Evolutionary conservation across 2,113 vertebrate species (phyloP).

Genomic region (Chaenocephalus aceratus): DNA sequence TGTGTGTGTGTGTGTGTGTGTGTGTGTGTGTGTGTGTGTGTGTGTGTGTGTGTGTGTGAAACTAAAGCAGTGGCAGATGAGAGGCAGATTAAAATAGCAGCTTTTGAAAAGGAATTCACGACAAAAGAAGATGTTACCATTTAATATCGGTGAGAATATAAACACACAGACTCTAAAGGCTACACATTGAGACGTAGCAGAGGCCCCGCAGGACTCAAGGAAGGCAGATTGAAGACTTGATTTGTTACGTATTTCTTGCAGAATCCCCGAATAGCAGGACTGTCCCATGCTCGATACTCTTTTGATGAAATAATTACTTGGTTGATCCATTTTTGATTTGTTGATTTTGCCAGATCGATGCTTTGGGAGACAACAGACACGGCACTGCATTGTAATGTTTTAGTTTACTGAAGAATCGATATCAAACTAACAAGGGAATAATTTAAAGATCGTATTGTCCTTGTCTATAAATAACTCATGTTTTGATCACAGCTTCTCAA

Average conservation of each 20-base stretch:
- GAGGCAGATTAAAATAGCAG: too few species aligned
- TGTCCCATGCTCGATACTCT: conserved; percentile 42
- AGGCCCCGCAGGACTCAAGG: neutral
- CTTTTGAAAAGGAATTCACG: too few species aligned
- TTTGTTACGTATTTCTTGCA: conserved; percentile 32
- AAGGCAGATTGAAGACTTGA: conserved; percentile 12
- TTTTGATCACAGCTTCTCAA: neutral
- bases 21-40: too few species aligned
- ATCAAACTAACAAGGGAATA: neutral
- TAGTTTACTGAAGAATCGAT: neutral
- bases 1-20: too few species aligned
- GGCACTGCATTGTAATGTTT: conserved; percentile 32
- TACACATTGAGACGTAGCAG: neutral
- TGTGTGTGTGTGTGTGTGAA: too few species aligned
- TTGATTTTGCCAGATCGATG: conserved; percentile 50
- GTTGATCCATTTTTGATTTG: conserved; percentile 60
- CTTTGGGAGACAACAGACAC: conserved; percentile 30
- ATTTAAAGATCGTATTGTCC: neutral
- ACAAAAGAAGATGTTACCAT: conserved; percentile 6
- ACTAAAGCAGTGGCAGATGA: too few species aligned
- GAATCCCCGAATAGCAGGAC: conserved; percentile 30
- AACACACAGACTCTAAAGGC: neutral
- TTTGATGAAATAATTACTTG: conserved; percentile 52
- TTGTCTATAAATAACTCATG: neutral
- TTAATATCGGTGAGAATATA: neutral